phyloP scores from a whole-genome alignment of 2,888 invertebrate species.

The Neoscelio sp. region DNA sequence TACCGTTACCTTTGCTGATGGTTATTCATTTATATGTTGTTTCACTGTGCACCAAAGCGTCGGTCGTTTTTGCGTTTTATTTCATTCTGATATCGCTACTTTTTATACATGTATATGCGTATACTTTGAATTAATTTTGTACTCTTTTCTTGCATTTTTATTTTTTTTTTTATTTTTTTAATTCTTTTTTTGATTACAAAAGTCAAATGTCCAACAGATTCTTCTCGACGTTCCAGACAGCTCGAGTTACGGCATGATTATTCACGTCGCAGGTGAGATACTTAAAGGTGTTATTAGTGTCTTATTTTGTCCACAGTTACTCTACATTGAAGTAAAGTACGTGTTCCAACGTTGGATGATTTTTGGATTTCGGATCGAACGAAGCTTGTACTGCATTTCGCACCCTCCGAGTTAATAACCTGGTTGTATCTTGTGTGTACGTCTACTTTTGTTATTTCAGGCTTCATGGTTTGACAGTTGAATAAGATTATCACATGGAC shows the following conservation, averaged over 20 bases:
- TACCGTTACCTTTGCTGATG: slow-evolving; percentile 76
- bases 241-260: slow-evolving; percentile 54
- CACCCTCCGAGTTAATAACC: slow-evolving; percentile 12
- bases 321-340: slow-evolving; percentile 32
- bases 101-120: slow-evolving; percentile 40
- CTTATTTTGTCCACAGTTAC: slow-evolving; percentile 62
- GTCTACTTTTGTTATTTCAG: slow-evolving; percentile 36
- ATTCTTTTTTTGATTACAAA: slow-evolving; percentile 24
- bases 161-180: slow-evolving; percentile 26
- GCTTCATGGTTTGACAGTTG: slow-evolving; percentile 29
- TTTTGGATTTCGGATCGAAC: slow-evolving; percentile 22
- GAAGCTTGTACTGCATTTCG: slow-evolving; percentile 31
- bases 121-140: slow-evolving; percentile 62
- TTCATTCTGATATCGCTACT: slow-evolving; percentile 68
- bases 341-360: slow-evolving; percentile 37
- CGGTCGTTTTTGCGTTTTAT: slow-evolving; percentile 79
- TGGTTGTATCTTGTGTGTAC: slow-evolving; percentile 32
- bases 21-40: slow-evolving; percentile 80
- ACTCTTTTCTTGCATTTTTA: slow-evolving; percentile 11
- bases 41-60: slow-evolving; percentile 77
- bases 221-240: slow-evolving; percentile 68
- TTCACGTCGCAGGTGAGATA: slow-evolving; percentile 62
- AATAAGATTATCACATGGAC: not conserved
- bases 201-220: slow-evolving; percentile 46
- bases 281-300: slow-evolving; percentile 63